Evolutionary conservation across 2,888 invertebrate genomes (phyloP).

Genomic region (Pheosia gnoma): DNA sequence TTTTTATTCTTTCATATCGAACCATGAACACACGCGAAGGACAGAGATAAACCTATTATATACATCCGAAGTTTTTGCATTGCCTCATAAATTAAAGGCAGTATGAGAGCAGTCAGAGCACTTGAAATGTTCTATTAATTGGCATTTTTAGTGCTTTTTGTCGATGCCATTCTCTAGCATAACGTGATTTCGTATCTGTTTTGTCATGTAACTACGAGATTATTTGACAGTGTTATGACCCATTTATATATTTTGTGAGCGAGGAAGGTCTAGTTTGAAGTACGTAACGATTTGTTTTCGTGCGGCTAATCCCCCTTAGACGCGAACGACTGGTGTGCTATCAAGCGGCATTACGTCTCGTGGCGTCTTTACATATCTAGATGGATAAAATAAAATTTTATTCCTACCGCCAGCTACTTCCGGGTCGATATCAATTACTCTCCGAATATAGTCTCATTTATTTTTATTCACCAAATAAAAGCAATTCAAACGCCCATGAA

Average conservation of each 20-base stretch:
- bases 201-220: constrained; percentile 54
- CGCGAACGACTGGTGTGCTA: neutral
- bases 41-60: constrained; percentile 56
- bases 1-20: constrained; percentile 47
- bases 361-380: constrained; percentile 19
- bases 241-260: constrained; percentile 45
- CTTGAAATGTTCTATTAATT: constrained; percentile 77
- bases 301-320: constrained; percentile 35
- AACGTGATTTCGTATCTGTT: constrained; percentile 59
- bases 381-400: constrained; percentile 38
- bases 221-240: constrained; percentile 52
- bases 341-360: constrained; percentile 4
- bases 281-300: constrained; percentile 42
- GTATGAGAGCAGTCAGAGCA: constrained; percentile 65
- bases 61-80: constrained; percentile 38
- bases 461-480: constrained; percentile 75
- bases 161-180: constrained; percentile 57
- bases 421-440: constrained; percentile 44
- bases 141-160: constrained; percentile 67
- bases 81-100: constrained; percentile 64
- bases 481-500: constrained; percentile 68
- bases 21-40: constrained; percentile 35
- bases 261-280: constrained; percentile 41
- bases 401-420: constrained; percentile 33
- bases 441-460: constrained; percentile 63